These are phyloP conservation scores for Sepioteuthis lessoniana DNA, from an alignment of 2,888 invertebrate species.

Conservation along the genomic window DNA sequence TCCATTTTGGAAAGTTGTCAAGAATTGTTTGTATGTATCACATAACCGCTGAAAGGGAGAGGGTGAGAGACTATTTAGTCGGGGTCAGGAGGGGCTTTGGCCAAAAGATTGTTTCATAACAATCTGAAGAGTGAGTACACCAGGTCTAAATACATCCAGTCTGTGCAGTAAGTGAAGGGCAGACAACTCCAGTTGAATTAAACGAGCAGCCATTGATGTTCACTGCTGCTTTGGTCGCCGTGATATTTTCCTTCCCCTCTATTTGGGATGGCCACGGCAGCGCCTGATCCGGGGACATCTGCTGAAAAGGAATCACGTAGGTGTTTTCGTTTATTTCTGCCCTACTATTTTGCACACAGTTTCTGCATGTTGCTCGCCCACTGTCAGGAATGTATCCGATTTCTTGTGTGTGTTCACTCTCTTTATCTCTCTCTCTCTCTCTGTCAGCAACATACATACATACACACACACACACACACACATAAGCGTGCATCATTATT, in stretches of 20 bases:
- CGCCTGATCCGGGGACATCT: slow-evolving; percentile 33
- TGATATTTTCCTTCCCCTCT: neutral
- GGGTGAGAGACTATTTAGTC: too few species aligned
- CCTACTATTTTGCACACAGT: neutral
- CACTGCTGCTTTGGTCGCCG: neutral
- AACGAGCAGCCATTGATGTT: neutral
- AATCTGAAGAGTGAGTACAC: too few species aligned
- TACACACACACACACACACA: neutral
- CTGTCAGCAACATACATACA: too few species aligned
- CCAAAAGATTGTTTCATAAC: too few species aligned
- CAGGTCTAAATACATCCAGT: too few species aligned
- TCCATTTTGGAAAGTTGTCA: too few species aligned
- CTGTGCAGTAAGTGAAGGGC: neutral
- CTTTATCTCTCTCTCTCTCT: too few species aligned
- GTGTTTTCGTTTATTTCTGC: neutral
- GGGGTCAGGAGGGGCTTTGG: too few species aligned
- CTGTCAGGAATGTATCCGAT: neutral
- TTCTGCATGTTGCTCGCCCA: neutral
- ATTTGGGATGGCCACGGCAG: neutral
- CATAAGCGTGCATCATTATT: too few species aligned
- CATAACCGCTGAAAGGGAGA: too few species aligned
- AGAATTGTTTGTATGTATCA: too few species aligned
- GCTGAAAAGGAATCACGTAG: slow-evolving; percentile 20
- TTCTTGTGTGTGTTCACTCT: neutral
- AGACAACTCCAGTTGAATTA: slow-evolving; percentile 4